These are phyloP conservation scores for Ophthalmolycus amberensis DNA, from an alignment of 2,113 vertebrate genomes.

Conservation along the genomic window DNA sequence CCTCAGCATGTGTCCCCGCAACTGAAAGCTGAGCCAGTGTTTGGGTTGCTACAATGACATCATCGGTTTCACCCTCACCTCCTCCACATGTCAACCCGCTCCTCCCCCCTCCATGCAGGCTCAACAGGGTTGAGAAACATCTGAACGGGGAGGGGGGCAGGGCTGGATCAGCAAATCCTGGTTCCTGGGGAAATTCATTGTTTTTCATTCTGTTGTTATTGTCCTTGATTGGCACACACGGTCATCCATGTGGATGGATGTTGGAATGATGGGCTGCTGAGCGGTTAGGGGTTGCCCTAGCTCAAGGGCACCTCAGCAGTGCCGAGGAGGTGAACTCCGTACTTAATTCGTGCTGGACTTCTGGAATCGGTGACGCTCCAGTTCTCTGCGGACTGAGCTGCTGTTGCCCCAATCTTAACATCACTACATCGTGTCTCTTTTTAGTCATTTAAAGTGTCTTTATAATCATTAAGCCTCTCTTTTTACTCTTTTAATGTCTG, in stretches of 20 bases:
- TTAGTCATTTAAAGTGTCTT: background rate
- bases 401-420: background rate
- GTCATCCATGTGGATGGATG: background rate
- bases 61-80: conserved; percentile 56
- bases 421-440: background rate
- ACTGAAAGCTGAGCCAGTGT: conserved; percentile 69
- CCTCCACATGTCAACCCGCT: background rate
- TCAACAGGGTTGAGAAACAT: background rate
- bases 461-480: background rate
- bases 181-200: background rate
- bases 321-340: background rate
- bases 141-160: background rate
- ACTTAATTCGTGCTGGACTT: background rate
- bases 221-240: background rate
- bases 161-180: background rate
- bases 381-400: background rate
- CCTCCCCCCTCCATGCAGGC: conserved; percentile 10
- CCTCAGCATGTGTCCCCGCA: conserved; percentile 49
- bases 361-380: background rate
- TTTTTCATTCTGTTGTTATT: background rate
- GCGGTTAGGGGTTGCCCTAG: background rate
- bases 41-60: conserved; percentile 76
- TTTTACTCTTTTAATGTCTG: background rate
- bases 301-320: conserved; percentile 4
- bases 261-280: background rate